A percentile compares a stretch with the other conserved stretches of the same genome.
These are phyloP conservation scores for Istiophorus platypterus DNA, from an alignment of 2,113 vertebrate species.

Conservation along the genomic window DNA sequence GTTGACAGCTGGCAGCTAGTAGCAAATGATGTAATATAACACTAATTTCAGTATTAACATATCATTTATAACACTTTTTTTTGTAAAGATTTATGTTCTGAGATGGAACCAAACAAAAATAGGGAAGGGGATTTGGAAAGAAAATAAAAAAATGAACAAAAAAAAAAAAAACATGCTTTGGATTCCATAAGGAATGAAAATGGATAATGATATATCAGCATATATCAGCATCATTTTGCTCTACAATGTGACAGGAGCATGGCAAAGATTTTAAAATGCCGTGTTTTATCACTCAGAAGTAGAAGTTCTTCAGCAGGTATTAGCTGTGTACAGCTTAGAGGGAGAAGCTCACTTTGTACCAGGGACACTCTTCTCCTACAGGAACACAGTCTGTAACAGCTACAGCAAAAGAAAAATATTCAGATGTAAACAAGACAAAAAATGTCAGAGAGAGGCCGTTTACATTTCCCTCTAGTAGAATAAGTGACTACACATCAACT, in stretches of 20 bases:
- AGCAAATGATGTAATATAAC: neutral
- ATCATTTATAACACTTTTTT: too few species aligned
- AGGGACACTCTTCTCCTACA: slow-evolving; percentile 13
- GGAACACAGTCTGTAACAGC: slow-evolving; percentile 29
- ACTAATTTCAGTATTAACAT: neutral
- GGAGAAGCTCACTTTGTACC: neutral
- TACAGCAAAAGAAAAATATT: slow-evolving; percentile 49
- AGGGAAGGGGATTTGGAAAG: too few species aligned
- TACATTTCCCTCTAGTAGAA: slow-evolving; percentile 38
- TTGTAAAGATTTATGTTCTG: too few species aligned
- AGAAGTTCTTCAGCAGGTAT: neutral
- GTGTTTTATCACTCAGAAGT: neutral
- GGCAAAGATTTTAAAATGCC: neutral
- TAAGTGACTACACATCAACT: slow-evolving; percentile 21
- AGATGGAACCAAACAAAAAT: too few species aligned
- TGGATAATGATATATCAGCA: neutral
- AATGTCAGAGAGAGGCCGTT: slow-evolving; percentile 46
- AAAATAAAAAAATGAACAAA: too few species aligned
- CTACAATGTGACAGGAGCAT: slow-evolving; percentile 8
- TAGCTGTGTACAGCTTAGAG: slow-evolving; percentile 23
- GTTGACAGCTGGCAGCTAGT: neutral
- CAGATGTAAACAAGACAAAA: slow-evolving; percentile 62
- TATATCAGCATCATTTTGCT: neutral
- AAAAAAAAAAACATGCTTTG: too few species aligned
- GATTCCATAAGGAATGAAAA: neutral